Evolutionary conservation across 2,797 vertebrate genomes (phyloP), one percentile per base, ranked within the genome.

Genomic region (Cyprinodon diabolis): DNA sequence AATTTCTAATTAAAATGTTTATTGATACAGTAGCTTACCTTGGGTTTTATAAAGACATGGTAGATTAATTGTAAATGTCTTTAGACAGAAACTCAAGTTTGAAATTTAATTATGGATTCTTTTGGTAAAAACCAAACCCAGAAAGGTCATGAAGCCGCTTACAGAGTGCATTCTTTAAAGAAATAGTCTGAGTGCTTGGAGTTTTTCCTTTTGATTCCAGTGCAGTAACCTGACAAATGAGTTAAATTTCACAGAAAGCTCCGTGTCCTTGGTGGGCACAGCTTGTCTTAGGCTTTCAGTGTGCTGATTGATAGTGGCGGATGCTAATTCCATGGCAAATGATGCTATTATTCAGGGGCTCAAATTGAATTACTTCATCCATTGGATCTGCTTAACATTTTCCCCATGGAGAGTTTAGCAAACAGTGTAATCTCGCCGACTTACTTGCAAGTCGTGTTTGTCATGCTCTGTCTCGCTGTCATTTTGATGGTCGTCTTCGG

Each of bases 341-440:
- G 90, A 93, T 88, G 90, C 89, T 82, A 93, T 92, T 92, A 93
- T 92, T 93, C 91, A 92, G 79, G 72, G 83, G 72, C 89, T 92
- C 89, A 92, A 92, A 93, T 92, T 93, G 83, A 93, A 93, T 93
- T 92, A 92, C 87, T 90, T 85, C 87, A 89, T 91, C 84, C 89
- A 86, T 87, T 91, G 91, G 85, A 88, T 92, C 88, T 91, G 87
- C 90, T 91, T 91, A 88, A 88, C 85, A 75, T 90, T 90, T 88
- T 86, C 91, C 89, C 89, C 74, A 52, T 84, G 89, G 89, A 91
- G 89, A 90, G 87, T 90, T 93, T 90, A 92, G 90, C 79, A 86
- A 90, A 84, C 86, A 79, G 84, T 77, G 85, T 91, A 93, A 92
- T 93, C 90, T 91, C 79, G 82, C 76, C 73, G 63, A 87, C 87